These are phyloP conservation scores for Carollia perspicillata DNA, from an alignment of 2,113 vertebrate genomes.

Conservation along the genomic window DNA sequence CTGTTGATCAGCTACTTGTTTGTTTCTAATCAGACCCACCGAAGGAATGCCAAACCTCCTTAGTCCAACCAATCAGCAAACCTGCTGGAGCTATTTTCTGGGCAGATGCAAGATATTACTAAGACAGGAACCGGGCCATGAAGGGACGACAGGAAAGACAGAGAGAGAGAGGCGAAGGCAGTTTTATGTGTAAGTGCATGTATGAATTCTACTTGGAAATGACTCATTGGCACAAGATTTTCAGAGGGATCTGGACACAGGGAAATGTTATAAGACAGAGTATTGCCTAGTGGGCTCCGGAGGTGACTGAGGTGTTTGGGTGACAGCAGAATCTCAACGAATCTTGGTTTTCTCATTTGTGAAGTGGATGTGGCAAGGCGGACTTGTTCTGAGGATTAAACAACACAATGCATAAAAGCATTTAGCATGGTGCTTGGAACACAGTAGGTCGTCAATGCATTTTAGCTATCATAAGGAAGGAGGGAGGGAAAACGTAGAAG, in stretches of 20 bases:
- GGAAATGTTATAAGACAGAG: not conserved
- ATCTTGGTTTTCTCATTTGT: not conserved
- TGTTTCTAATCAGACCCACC: constrained; percentile 5
- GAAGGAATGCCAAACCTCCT: not conserved
- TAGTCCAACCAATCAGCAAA: not conserved
- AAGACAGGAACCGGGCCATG: not conserved
- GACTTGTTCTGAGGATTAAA: not conserved
- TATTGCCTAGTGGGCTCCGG: not conserved
- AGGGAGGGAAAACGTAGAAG: not conserved
- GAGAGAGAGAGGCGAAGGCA: not conserved
- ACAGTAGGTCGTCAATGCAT: not conserved
- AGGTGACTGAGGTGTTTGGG: not conserved
- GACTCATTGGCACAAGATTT: not conserved
- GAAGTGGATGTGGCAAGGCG: not conserved
- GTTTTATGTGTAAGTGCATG: not conserved
- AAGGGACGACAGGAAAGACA: not conserved
- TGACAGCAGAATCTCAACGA: not conserved
- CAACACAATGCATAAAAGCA: not conserved
- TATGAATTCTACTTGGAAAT: not conserved
- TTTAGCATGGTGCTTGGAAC: not conserved
- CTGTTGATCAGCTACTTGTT: not conserved
- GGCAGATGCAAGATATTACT: not conserved
- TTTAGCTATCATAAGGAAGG: not conserved
- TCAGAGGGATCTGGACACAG: not conserved
- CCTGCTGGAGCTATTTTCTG: not conserved